phyloP scores from a whole-genome alignment of 92 coral and sea anemone genomes.

The Montipora capitata region DNA sequence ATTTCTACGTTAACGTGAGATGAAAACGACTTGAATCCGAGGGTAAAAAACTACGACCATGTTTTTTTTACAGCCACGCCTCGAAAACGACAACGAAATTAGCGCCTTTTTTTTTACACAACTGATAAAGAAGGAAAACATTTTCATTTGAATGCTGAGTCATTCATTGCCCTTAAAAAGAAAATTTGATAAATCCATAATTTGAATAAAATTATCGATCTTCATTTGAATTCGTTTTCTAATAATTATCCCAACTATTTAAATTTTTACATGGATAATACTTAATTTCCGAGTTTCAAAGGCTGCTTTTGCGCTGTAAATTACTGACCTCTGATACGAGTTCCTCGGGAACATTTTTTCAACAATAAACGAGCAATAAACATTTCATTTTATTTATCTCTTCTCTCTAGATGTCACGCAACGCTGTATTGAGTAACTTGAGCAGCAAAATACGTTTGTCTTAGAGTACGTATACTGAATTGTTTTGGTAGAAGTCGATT shows the following conservation, averaged over 20 bases:
- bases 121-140: neutral
- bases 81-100: no score
- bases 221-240: conserved; percentile 5
- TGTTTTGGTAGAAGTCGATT: neutral
- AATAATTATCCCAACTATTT: conserved; percentile 27
- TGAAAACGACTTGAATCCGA: neutral
- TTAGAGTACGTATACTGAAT: no score
- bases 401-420: neutral
- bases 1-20: neutral
- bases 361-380: no score
- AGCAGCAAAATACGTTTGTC: neutral
- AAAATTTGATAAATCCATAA: conserved; percentile 12
- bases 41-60: neutral
- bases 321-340: conserved; percentile 20
- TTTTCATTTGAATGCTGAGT: no score
- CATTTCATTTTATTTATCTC: no score
- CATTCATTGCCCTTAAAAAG: neutral
- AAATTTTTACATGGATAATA: conserved; percentile 27
- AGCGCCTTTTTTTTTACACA: neutral
- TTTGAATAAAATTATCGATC: conserved; percentile 16
- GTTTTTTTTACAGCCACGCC: no score
- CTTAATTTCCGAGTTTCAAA: conserved; percentile 2
- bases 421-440: neutral
- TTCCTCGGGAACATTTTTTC: neutral
- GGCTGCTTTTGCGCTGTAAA: conserved; percentile 26